Evolutionary conservation across 2,888 invertebrate species (phyloP), one percentile per base, ranked within the genome.

Genomic region (Heteropelma amictum): DNA sequence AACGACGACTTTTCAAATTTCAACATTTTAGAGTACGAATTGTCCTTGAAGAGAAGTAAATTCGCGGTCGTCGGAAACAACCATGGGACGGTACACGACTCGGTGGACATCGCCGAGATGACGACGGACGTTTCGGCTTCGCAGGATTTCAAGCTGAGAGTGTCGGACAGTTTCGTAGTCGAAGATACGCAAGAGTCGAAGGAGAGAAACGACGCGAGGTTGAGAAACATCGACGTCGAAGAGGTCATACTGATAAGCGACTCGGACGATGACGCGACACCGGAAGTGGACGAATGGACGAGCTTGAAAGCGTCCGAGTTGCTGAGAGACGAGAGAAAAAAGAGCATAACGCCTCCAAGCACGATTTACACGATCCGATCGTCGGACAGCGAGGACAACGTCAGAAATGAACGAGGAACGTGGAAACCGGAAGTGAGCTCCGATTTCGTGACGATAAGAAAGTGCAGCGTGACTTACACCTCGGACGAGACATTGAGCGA

Each of bases 221-320:
- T 26, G 26, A 64, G 19, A 19, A n/a, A 56, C 68, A 7, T 3
- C 1, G 1, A 38, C 23, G 1, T 23, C 6, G 35, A 78, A 1
- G 82, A 82, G 72, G 76, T 85, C 30, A 85, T 88, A 45, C 21
- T 86, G 2, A 87, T 89, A 40, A 87, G 86, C 65, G 88, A 89
- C 49, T 85, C 88, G 0, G 87, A 85, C 72, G 79, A 80, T 3
- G 79, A 81, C 4, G 78, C 77, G 7, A 69, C 42, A 1, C 51
- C 45, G 0, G 28, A 40, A 1, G 42, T 26, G 3, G n/a, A 10
- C 3, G 56, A 63, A 7, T 61, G 38, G 30, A 30, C 33, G 5
- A 56, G 53, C 28, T 19, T 51, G 3, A 68, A 60, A 23, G 61
- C 14, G 0, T 19, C 10, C 2, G 40, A 14, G 12, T 30, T 26